Conservation (phyloP, 2,797 vertebrate genomes). For the Schizothorax lantsangensis region DNA sequence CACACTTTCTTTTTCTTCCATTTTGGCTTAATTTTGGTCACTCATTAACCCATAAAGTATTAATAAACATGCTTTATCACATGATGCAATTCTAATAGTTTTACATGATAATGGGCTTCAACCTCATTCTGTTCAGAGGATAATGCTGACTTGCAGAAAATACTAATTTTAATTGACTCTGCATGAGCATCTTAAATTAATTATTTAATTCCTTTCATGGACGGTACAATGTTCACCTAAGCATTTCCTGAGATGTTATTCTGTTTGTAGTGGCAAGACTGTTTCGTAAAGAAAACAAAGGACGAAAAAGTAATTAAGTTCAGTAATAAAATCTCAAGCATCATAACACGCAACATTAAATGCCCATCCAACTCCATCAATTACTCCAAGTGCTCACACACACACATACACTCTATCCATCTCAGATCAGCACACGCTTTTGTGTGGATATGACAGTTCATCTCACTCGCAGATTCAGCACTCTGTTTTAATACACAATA, state of each 20-base stretch:
- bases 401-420: constrained; percentile 60
- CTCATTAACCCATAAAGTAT: background rate
- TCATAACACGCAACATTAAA: constrained; percentile 82
- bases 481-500: constrained; percentile 31
- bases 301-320: constrained; percentile 77
- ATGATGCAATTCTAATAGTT: constrained; percentile 1
- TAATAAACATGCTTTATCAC: background rate
- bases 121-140: background rate
- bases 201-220: constrained; percentile 24
- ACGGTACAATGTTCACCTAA: constrained; percentile 36
- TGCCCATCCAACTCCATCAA: constrained; percentile 72
- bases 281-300: constrained; percentile 78
- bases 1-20: background rate
- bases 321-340: constrained; percentile 72
- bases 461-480: constrained; percentile 34
- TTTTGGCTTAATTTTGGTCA: background rate
- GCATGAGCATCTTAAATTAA: constrained; percentile 8
- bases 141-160: constrained; percentile 7
- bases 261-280: constrained; percentile 65
- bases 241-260: constrained; percentile 52
- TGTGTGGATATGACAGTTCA: background rate
- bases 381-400: constrained; percentile 53
- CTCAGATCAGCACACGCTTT: constrained; percentile 46
- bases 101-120: background rate
- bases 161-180: background rate